phyloP scores from a whole-genome alignment of 1,140 invertebrate species.

The Berghia stephanieae region DNA sequence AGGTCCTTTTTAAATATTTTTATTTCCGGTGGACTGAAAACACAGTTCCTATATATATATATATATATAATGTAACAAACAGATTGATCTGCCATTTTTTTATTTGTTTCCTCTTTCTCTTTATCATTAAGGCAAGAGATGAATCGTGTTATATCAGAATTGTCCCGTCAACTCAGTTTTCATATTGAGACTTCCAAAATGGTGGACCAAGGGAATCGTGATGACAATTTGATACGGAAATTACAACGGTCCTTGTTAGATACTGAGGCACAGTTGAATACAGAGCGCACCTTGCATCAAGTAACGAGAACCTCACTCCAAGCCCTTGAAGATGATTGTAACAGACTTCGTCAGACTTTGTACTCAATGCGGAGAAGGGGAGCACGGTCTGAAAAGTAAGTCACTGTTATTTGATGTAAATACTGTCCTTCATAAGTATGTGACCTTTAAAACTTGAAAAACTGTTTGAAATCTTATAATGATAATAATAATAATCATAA shows the following conservation, averaged over 20 bases:
- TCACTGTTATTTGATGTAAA: too few relatives aligned
- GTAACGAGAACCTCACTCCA: constrained; percentile 55
- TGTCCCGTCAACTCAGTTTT: constrained; percentile 52
- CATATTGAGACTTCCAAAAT: constrained; percentile 45
- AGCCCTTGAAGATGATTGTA: constrained; percentile 57
- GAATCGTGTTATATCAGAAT: constrained; percentile 56
- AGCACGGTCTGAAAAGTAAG: constrained; percentile 25
- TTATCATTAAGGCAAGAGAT: constrained; percentile 52
- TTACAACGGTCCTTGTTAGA: constrained; percentile 45
- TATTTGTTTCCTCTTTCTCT: neutral
- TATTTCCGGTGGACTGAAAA: too few relatives aligned
- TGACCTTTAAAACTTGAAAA: too few relatives aligned
- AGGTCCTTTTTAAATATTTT: too few relatives aligned
- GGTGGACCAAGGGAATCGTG: constrained; percentile 35
- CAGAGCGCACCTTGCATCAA: constrained; percentile 56
- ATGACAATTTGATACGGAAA: constrained; percentile 37
- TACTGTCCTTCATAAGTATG: too few relatives aligned
- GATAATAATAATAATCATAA: too few relatives aligned
- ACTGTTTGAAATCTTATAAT: too few relatives aligned
- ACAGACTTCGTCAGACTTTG: constrained; percentile 51
- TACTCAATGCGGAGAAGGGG: constrained; percentile 40
- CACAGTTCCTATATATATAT: too few relatives aligned
- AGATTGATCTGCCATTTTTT: too few relatives aligned
- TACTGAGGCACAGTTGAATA: constrained; percentile 51
- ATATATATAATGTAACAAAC: too few relatives aligned